A percentile compares a stretch with the other conserved stretches of the same genome.
phyloP scores from a whole-genome alignment of 2,113 vertebrate species.

The Chaetura pelagica region DNA sequence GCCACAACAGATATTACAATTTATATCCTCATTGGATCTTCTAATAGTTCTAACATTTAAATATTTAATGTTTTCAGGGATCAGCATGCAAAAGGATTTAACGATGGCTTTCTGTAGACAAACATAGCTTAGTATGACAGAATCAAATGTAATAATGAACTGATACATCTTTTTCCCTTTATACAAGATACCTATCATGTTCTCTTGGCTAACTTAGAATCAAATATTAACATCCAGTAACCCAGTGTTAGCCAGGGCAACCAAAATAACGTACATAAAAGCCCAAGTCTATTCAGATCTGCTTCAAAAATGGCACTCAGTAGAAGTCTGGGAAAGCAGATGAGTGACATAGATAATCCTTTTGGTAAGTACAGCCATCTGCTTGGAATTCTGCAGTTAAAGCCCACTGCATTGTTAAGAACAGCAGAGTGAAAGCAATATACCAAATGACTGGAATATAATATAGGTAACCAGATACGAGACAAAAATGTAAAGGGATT shows the following conservation, averaged over 20 bases:
- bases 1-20: neutral
- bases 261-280: conserved; percentile 1
- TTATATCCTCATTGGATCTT: neutral
- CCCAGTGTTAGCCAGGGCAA: neutral
- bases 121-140: neutral
- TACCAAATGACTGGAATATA: conserved; percentile 25
- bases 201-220: neutral
- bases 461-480: conserved; percentile 48
- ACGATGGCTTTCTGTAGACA: neutral
- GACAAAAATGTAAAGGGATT: conserved; percentile 44
- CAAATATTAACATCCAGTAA: neutral
- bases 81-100: neutral
- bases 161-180: neutral
- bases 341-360: conserved; percentile 32
- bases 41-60: neutral
- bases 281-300: neutral
- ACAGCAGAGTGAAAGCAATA: neutral
- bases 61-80: neutral
- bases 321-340: conserved; percentile 60
- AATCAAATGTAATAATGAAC: neutral
- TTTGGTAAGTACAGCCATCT: conserved; percentile 55
- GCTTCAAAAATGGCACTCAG: conserved; percentile 4
- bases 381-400: conserved; percentile 26
- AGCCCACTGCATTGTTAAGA: neutral
- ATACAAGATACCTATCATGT: neutral